Evolutionary conservation across 2,888 invertebrate species (phyloP).

Genomic region (Asteroscopus sphinx): DNA sequence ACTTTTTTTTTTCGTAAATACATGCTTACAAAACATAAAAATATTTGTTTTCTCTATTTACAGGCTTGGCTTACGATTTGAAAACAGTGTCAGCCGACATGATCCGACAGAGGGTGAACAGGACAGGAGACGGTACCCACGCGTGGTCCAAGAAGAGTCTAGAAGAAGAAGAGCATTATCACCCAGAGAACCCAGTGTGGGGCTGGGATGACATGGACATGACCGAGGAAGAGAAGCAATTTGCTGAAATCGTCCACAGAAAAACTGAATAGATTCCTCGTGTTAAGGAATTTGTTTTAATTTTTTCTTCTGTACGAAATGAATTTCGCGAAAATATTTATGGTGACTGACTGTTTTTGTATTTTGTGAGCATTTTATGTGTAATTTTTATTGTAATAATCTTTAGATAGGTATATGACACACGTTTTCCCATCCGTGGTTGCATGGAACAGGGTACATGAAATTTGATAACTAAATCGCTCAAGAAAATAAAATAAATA

Average conservation of each 20-base stretch:
- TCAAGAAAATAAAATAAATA: conserved; percentile 5
- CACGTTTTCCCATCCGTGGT: conserved; percentile 2
- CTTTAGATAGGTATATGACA: neutral
- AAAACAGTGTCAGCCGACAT: conserved; percentile 94
- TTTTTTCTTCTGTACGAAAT: conserved; percentile 38
- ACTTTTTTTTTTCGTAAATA: too few relatives aligned
- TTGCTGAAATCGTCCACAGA: conserved; percentile 82
- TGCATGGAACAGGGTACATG: neutral
- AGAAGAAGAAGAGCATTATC: conserved; percentile 79
- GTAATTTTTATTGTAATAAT: conserved; percentile 5
- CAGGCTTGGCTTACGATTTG: conserved; percentile 95
- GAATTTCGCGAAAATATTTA: conserved; percentile 13
- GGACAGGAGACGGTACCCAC: conserved; percentile 94
- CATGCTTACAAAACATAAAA: too few relatives aligned
- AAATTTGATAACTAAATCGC: conserved; percentile 1
- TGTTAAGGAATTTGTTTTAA: conserved; percentile 47
- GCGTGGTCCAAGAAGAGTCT: conserved; percentile 68
- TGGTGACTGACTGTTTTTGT: conserved; percentile 31
- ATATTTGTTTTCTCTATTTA: conserved; percentile 20
- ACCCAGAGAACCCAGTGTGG: conserved; percentile 91
- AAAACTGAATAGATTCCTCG: conserved; percentile 68
- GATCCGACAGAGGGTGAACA: conserved; percentile 91
- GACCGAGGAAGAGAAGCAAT: conserved; percentile 91
- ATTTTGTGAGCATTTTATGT: conserved; percentile 29
- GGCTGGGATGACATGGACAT: conserved; percentile 96